These are phyloP conservation scores for Papilio machaon DNA, from an alignment of 1,140 invertebrate species.

Conservation along the genomic window DNA sequence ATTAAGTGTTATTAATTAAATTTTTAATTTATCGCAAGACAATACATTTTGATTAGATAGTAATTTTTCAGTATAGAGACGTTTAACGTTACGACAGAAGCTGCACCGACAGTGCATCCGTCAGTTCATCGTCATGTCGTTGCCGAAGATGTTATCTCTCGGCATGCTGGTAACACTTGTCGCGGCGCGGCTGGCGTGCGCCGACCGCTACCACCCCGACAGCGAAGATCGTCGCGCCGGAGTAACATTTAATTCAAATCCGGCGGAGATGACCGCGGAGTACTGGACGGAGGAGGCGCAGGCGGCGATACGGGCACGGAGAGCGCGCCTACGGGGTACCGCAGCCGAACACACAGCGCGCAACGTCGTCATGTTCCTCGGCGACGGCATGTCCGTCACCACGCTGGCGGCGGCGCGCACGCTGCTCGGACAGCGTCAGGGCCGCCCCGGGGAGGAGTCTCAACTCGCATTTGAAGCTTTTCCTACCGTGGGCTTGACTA, in stretches of 20 bases:
- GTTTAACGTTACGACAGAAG: not conserved
- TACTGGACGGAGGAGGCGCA: constrained; percentile 50
- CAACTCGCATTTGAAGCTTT: constrained; percentile 88
- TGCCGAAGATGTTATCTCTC: not conserved
- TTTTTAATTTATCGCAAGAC: not conserved
- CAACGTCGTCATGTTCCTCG: constrained; percentile 88
- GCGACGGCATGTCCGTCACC: constrained; percentile 89
- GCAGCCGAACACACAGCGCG: constrained; percentile 78
- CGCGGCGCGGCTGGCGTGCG: not conserved
- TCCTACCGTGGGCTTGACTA: constrained; percentile 86
- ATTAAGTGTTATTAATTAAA: constrained; percentile 7
- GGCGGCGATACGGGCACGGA: constrained; percentile 31
- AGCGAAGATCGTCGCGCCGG: not conserved
- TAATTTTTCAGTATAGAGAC: not conserved
- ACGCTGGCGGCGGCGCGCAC: constrained; percentile 87
- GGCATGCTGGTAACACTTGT: not conserved
- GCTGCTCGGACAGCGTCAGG: constrained; percentile 83
- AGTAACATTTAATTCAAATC: not conserved
- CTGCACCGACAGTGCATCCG: not conserved
- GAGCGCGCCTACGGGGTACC: not conserved
- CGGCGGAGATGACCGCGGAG: constrained; percentile 38
- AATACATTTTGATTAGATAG: not conserved
- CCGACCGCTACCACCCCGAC: constrained; percentile 42
- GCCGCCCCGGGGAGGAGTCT: constrained; percentile 84
- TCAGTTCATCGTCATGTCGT: not conserved